Percentiles rank a stretch among this genome's conserved stretches.
Conservation (phyloP, 2,888 invertebrate genomes). For the Rhaphigaster nebulosa region DNA sequence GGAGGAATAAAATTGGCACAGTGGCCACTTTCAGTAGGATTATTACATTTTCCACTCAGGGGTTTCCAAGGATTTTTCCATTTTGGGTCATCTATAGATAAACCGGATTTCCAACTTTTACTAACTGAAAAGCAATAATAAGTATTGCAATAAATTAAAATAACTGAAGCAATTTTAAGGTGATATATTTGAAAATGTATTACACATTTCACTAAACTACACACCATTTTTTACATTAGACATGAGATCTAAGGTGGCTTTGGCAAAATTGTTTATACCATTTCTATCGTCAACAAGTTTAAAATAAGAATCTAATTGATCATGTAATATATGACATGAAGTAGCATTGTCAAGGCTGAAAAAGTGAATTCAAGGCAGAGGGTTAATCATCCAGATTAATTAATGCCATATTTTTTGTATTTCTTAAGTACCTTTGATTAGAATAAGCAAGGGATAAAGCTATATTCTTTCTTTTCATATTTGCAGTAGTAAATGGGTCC, state of each 20-base stretch:
- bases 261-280: slow-evolving; percentile 64
- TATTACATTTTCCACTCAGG: slow-evolving; percentile 54
- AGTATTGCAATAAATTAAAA: too few relatives aligned
- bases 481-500: slow-evolving; percentile 56
- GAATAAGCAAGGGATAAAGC: slow-evolving; percentile 57
- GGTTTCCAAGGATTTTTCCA: slow-evolving; percentile 57
- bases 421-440: slow-evolving; percentile 56
- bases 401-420: background rate
- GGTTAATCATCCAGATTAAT: background rate
- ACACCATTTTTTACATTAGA: slow-evolving; percentile 62
- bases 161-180: background rate
- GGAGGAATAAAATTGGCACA: slow-evolving; percentile 50
- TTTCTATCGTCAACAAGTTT: slow-evolving; percentile 63
- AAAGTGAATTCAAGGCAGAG: slow-evolving; percentile 43
- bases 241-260: slow-evolving; percentile 60
- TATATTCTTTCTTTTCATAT: slow-evolving; percentile 62
- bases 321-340: slow-evolving; percentile 62
- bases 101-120: slow-evolving; percentile 61
- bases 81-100: slow-evolving; percentile 21
- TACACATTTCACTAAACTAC: slow-evolving; percentile 31
- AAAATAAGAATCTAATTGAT: slow-evolving; percentile 63
- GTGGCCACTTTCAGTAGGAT: slow-evolving; percentile 54
- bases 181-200: background rate
- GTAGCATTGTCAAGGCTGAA: slow-evolving; percentile 62
- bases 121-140: slow-evolving; percentile 61